Evolutionary conservation across 2,113 vertebrate genomes (phyloP), one percentile per base, ranked within the genome.

Genomic region (Erinaceus europaeus): DNA sequence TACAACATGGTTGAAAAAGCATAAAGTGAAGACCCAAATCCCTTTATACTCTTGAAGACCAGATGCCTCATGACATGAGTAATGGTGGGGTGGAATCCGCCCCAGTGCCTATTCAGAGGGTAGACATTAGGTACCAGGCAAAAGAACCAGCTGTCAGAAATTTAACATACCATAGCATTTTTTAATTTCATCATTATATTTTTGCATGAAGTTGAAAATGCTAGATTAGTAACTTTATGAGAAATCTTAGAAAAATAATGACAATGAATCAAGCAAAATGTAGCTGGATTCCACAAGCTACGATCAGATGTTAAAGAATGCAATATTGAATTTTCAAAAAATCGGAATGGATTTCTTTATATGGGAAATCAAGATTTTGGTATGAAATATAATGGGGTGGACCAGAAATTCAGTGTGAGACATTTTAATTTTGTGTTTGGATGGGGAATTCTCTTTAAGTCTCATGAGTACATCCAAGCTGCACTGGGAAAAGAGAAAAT

Each of bases 11-110:
- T 57, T 78, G 44, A 80, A 85, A 82, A 84, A 84, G 78, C 72
- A 76, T 92, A 89, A 87, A 94, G 72, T 57, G 90, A 91, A 92
- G 64, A 84, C 46, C 55, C 85, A 94, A 94, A 92, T 94, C 94
- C 73, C 91, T 93, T 93, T 93, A 93, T 78, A 82, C 44, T 38
- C 42, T 48, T 78, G 61, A 87, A 73, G 90, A 92, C 89, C 91
- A 94, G 89, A 93, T 93, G 88, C 55, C 65, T 89, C 61, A 84
- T 64, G 85, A 90, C 74, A 91, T 87, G 84, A 92, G 29, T 89
- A 87, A 89, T 72, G 17, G 75, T 73, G 25, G 46, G 59, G 65
- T 67, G 38, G 65, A 55, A 29, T 6, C 20, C n/a, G 12, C 40
- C 50, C 32, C 32, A 50, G 53, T 87, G 59, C 65, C 69, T 34